Percentiles rank a stretch among this genome's conserved stretches.
Conservation (phyloP, 2,113 vertebrate species). For the Ctenomys sociabilis region DNA sequence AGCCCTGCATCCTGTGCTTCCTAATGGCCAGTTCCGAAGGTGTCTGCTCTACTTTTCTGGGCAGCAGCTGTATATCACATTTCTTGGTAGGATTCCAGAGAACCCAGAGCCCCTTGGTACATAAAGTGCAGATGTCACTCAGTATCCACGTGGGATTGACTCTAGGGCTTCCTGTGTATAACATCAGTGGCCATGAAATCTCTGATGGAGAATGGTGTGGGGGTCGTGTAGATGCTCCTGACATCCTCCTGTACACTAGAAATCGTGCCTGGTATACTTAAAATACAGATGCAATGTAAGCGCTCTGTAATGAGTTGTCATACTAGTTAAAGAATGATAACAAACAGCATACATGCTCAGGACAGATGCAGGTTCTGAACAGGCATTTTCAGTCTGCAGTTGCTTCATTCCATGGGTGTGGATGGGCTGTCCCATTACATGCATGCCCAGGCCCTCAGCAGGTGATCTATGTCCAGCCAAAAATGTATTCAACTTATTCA, state of each 20-base stretch:
- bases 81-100: background rate
- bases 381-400: background rate
- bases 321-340: background rate
- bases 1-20: no score
- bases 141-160: background rate
- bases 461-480: background rate
- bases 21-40: rapidly evolving
- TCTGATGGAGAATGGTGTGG: background rate
- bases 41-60: background rate
- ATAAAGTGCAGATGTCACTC: background rate
- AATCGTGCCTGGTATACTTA: background rate
- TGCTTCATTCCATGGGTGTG: background rate
- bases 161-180: background rate
- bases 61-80: background rate
- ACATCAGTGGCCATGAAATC: background rate
- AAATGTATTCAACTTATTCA: background rate
- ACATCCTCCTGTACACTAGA: background rate
- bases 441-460: background rate
- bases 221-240: background rate
- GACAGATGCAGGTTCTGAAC: background rate
- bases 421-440: background rate
- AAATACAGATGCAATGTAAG: background rate
- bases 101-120: background rate
- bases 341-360: background rate
- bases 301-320: background rate